Percentiles rank a stretch among this genome's conserved stretches.
These are phyloP conservation scores for Ursus arctos DNA, from an alignment of 2,113 vertebrate genomes.

Conservation along the genomic window DNA sequence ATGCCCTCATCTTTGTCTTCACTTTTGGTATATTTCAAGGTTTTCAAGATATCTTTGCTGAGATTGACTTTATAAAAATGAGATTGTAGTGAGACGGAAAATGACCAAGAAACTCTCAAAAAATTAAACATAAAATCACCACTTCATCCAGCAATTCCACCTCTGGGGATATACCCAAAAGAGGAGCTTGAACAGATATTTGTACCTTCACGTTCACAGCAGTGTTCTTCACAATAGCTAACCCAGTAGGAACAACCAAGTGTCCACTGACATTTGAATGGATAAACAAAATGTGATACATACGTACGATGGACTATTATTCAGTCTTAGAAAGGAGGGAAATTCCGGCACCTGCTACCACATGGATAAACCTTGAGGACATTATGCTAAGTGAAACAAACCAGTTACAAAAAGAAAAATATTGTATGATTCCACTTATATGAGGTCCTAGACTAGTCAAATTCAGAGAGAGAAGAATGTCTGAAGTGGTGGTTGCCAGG, in stretches of 20 bases:
- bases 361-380: neutral
- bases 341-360: neutral
- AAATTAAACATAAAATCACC: neutral
- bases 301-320: neutral
- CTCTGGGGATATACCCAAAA: neutral
- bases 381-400: neutral
- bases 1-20: neutral
- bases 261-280: neutral
- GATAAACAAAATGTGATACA: neutral
- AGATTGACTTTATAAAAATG: neutral
- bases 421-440: neutral
- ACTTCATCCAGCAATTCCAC: neutral
- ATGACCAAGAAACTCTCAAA: neutral
- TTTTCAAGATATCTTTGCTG: conserved; percentile 20
- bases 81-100: neutral
- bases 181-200: neutral
- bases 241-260: neutral
- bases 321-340: neutral
- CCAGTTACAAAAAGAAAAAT: neutral
- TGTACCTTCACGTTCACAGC: neutral
- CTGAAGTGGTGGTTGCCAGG: neutral
- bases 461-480: neutral
- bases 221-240: neutral
- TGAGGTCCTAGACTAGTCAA: neutral
- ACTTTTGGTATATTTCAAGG: neutral